Conservation (phyloP, 1,140 invertebrate species). For the Eulimnadia texana region DNA sequence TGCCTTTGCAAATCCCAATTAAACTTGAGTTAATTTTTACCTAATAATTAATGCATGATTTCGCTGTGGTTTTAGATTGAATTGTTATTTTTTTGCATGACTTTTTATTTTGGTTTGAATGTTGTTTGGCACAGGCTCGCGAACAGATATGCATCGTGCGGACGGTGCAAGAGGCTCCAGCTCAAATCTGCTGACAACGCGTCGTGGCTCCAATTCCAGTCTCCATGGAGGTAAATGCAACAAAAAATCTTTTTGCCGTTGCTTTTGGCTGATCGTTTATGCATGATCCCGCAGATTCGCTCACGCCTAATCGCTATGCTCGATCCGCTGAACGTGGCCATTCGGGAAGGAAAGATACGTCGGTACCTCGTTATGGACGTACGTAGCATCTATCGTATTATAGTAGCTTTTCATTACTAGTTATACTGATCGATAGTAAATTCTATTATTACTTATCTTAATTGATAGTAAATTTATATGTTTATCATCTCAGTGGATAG, state of each 20-base stretch:
- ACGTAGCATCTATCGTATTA: slow-evolving; percentile 6
- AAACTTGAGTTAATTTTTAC: too few species aligned
- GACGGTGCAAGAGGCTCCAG: slow-evolving; percentile 18
- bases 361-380: slow-evolving; percentile 18
- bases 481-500: too few species aligned
- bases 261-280: neutral
- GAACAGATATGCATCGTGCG: slow-evolving; percentile 3
- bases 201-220: slow-evolving; percentile 21
- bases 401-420: too few species aligned
- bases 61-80: too few species aligned
- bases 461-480: too few species aligned
- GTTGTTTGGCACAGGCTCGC: neutral
- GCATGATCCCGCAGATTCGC: slow-evolving; percentile 12
- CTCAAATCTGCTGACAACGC: slow-evolving; percentile 14
- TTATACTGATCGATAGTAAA: too few species aligned
- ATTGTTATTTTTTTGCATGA: slow-evolving; percentile 8
- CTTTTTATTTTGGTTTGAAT: slow-evolving; percentile 1
- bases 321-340: slow-evolving; percentile 17
- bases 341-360: slow-evolving; percentile 16
- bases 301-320: slow-evolving; percentile 17
- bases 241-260: neutral
- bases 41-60: too few species aligned
- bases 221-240: slow-evolving; percentile 19
- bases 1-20: too few species aligned
- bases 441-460: too few species aligned